phyloP scores from a whole-genome alignment of 2,797 vertebrate species.

The Cirrhinus molitorella region DNA sequence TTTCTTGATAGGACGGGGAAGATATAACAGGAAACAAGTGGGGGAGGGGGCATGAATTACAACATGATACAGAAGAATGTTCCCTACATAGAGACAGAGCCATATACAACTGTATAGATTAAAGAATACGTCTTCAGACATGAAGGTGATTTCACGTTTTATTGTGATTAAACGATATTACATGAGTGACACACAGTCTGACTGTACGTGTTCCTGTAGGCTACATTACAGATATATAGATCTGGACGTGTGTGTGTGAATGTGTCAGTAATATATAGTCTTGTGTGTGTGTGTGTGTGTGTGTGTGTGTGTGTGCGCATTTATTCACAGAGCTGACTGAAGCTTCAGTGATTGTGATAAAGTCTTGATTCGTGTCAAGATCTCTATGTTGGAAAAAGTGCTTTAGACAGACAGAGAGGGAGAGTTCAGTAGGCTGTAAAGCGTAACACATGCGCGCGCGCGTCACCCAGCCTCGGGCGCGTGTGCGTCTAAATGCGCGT shows the following conservation, averaged over 20 bases:
- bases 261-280: slow-evolving; percentile 34
- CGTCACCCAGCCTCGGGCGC: slow-evolving; percentile 76
- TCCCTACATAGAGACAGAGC: too few species aligned
- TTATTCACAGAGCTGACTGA: neutral
- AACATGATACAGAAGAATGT: too few species aligned
- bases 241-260: slow-evolving; percentile 50
- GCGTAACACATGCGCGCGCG: slow-evolving; percentile 4
- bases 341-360: slow-evolving; percentile 7
- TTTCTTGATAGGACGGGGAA: too few species aligned
- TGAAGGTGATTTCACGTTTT: slow-evolving; percentile 64
- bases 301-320: slow-evolving; percentile 1
- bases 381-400: neutral
- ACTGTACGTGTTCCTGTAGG: slow-evolving; percentile 44
- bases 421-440: neutral
- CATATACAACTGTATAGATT: neutral
- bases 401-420: slow-evolving; percentile 9
- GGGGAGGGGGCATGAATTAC: too few species aligned
- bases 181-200: slow-evolving; percentile 66
- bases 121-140: neutral
- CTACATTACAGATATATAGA: slow-evolving; percentile 22
- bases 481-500: slow-evolving; percentile 74
- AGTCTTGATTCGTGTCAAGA: slow-evolving; percentile 14
- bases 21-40: too few species aligned
- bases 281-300: slow-evolving; percentile 35
- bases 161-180: slow-evolving; percentile 75